Percentiles rank a stretch among this genome's conserved stretches.
phyloP scores from a whole-genome alignment of 2,797 vertebrate genomes.

The Allobates femoralis region DNA sequence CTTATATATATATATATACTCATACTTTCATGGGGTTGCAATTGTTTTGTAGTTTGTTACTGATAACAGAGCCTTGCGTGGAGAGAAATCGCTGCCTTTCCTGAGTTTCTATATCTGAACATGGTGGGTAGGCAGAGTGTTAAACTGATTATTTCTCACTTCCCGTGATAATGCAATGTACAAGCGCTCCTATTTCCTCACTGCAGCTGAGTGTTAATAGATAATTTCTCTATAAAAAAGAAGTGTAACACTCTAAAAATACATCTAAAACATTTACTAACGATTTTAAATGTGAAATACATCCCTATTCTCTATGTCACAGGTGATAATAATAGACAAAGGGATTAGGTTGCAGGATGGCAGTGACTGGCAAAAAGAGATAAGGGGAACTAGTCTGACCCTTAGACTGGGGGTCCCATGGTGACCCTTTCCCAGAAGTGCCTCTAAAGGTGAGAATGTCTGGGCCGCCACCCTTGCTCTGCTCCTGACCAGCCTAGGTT shows the following conservation, averaged over 20 bases:
- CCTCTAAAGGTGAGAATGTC: too few species aligned
- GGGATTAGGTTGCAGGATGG: too few species aligned
- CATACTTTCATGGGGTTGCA: neutral
- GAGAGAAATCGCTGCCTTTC: neutral
- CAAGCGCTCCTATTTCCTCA: neutral
- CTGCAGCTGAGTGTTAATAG: neutral
- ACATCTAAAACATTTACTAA: neutral
- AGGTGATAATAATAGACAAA: too few species aligned
- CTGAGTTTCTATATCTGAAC: slow-evolving; percentile 1
- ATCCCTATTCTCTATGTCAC: neutral
- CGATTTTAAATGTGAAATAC: neutral
- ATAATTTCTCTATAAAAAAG: neutral
- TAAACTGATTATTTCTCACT: slow-evolving; percentile 11
- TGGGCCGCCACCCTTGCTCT: too few species aligned
- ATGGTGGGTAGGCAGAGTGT: slow-evolving; percentile 10
- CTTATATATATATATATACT: neutral
- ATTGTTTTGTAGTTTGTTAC: neutral
- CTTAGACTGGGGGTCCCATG: too few species aligned
- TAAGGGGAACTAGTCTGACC: too few species aligned
- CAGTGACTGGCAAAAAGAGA: too few species aligned
- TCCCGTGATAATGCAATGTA: slow-evolving; percentile 2
- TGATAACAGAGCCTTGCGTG: neutral
- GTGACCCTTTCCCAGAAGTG: too few species aligned
- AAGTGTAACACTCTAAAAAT: neutral
- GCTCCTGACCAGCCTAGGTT: too few species aligned